phyloP scores from a whole-genome alignment of 2,113 vertebrate genomes.

The Fregetta grallaria region DNA sequence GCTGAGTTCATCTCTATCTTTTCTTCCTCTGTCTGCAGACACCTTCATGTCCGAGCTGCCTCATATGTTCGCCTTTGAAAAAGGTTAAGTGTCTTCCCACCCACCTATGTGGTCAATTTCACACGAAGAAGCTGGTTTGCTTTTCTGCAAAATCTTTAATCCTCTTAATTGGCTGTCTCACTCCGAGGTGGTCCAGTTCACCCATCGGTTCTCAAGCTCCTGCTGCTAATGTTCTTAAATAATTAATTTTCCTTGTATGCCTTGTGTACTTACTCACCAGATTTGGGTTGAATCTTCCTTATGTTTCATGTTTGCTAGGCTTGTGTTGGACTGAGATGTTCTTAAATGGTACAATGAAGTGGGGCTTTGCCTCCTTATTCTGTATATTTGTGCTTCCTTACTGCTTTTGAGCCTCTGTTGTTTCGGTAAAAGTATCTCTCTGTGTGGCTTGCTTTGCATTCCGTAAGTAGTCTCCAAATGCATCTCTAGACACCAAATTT shows the following conservation, averaged over 20 bases:
- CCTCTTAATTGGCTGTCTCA: not conserved
- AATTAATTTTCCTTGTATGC: not conserved
- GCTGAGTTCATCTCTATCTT: not conserved
- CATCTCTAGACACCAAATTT: not conserved
- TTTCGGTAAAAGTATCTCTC: not conserved
- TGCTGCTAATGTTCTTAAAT: not conserved
- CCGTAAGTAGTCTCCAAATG: not conserved
- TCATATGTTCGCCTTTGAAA: not conserved
- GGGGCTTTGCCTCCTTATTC: not conserved
- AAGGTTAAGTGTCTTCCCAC: not conserved
- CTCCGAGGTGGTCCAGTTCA: not conserved
- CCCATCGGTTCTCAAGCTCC: not conserved
- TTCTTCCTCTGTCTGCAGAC: not conserved
- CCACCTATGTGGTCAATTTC: not conserved
- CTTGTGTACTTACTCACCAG: not conserved
- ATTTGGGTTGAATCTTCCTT: not conserved
- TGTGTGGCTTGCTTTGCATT: not conserved
- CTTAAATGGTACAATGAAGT: not conserved
- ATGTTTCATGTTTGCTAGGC: not conserved
- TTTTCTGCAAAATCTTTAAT: not conserved
- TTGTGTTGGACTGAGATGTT: not conserved
- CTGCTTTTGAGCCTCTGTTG: not conserved
- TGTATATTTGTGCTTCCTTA: not conserved
- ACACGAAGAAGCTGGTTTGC: not conserved
- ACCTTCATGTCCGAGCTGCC: not conserved